phyloP scores from a whole-genome alignment of 2,113 vertebrate genomes.

The Natator depressus region DNA sequence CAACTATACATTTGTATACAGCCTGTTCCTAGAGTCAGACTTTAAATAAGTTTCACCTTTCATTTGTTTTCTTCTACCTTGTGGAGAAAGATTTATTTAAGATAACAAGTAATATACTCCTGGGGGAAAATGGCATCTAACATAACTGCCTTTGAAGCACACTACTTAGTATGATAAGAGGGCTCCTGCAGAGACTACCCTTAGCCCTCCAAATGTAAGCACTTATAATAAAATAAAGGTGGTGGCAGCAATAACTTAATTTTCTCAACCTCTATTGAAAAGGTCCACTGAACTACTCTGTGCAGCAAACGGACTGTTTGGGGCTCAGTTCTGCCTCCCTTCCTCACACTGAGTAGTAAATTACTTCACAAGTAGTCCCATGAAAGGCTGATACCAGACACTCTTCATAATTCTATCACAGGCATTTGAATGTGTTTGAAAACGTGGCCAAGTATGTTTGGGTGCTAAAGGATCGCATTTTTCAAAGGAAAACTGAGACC shows the following conservation, averaged over 20 bases:
- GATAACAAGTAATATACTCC: neutral
- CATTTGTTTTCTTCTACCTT: neutral
- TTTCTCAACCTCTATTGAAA: conserved; percentile 11
- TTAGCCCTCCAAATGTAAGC: conserved; percentile 18
- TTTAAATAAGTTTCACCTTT: neutral
- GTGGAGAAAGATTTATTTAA: neutral
- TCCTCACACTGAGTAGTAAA: neutral
- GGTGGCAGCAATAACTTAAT: conserved; percentile 12
- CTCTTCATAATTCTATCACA: neutral
- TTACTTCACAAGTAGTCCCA: neutral
- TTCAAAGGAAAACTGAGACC: neutral
- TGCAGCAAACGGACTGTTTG: neutral
- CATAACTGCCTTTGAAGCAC: neutral
- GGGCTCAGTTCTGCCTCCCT: neutral
- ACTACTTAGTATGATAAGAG: neutral
- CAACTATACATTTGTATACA: neutral
- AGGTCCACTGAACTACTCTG: neutral
- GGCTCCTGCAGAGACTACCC: neutral
- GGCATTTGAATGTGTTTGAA: neutral
- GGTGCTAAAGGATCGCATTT: neutral
- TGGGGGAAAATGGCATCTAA: neutral
- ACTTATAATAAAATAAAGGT: neutral
- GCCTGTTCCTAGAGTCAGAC: neutral
- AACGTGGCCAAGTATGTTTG: neutral
- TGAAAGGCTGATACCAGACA: neutral